Conservation (phyloP, 1,140 invertebrate genomes). For the Cepaea nemoralis region DNA sequence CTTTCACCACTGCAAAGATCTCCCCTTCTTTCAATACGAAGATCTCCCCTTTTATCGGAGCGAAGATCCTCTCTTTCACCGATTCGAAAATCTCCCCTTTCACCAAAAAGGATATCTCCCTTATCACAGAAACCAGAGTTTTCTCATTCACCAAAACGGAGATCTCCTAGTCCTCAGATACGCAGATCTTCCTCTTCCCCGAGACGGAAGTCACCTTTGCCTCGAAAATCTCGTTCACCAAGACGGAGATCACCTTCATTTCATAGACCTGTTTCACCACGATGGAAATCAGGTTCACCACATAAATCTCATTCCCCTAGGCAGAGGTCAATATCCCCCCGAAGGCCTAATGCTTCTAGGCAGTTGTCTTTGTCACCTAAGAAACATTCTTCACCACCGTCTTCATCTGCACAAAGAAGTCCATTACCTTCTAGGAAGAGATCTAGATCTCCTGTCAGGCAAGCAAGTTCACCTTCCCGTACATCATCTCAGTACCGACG, state of each 20-base stretch:
- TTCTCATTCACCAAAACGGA: slow-evolving; percentile 1
- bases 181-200: neutral
- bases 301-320: slow-evolving; percentile 2
- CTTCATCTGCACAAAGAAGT: slow-evolving; percentile 10
- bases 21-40: neutral
- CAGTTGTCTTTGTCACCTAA: slow-evolving; percentile 1
- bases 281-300: neutral
- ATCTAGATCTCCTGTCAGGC: slow-evolving; percentile 15
- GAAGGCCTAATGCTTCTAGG: neutral
- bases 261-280: neutral
- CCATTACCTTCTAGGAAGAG: slow-evolving; percentile 1
- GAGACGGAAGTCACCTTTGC: neutral
- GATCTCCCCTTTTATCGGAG: neutral
- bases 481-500: neutral
- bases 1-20: slow-evolving; percentile 8
- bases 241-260: neutral
- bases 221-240: neutral
- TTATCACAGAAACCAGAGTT: no score
- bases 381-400: slow-evolving; percentile 4
- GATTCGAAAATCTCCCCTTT: slow-evolving; percentile 3
- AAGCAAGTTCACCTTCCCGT: neutral
- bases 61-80: neutral
- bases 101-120: neutral
- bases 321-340: neutral
- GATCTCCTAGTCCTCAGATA: neutral